A percentile compares a stretch with the other conserved stretches of the same genome.
Evolutionary conservation across 2,888 invertebrate genomes (phyloP).

Genomic region (Ypsolopha scabrella): DNA sequence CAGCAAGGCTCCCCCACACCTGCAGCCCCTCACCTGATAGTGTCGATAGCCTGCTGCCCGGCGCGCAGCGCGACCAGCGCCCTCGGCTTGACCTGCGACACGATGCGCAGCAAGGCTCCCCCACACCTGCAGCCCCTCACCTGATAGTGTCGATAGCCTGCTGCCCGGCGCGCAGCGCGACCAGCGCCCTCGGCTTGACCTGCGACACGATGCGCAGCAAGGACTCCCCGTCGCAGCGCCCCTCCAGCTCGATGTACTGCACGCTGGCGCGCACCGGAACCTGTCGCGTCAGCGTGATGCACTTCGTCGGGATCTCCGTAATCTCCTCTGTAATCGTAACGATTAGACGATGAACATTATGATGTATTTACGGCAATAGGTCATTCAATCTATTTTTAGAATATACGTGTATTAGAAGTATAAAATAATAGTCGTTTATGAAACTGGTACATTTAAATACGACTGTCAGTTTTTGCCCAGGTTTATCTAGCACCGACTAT

Average conservation of each 20-base stretch:
- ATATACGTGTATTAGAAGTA: too few species aligned
- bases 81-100: conserved; percentile 84
- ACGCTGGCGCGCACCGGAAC: conserved; percentile 87
- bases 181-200: conserved; percentile 84
- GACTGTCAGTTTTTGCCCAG: too few species aligned
- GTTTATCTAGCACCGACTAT: too few species aligned
- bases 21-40: neutral
- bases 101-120: conserved; percentile 70
- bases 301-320: conserved; percentile 90
- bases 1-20: neutral
- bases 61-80: conserved; percentile 75
- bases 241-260: conserved; percentile 97
- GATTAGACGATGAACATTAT: too few species aligned
- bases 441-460: too few species aligned
- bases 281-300: conserved; percentile 78
- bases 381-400: too few species aligned
- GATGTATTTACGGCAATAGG: too few species aligned
- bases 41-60: neutral
- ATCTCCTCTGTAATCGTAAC: conserved; percentile 52
- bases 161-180: conserved; percentile 53
- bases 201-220: conserved; percentile 84
- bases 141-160: conserved; percentile 27
- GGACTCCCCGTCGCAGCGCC: conserved; percentile 89
- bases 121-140: neutral
- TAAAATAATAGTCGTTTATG: too few species aligned